Evolutionary conservation across 2,113 vertebrate genomes (phyloP).

Genomic region (Gavia stellata): DNA sequence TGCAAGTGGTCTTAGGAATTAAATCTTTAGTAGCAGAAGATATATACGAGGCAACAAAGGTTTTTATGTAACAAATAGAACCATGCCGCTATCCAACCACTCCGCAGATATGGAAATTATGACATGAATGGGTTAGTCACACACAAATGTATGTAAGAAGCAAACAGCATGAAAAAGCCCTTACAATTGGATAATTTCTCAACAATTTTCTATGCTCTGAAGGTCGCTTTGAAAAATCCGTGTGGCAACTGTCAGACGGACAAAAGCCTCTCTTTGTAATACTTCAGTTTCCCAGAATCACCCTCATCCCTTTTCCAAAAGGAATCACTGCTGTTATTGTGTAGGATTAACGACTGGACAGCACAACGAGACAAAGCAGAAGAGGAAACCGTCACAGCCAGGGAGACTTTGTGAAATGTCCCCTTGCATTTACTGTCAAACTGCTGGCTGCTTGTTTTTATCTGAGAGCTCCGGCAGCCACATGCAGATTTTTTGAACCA

Average conservation of each 20-base stretch:
- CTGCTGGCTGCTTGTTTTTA: neutral
- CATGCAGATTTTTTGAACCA: neutral
- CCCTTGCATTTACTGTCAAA: neutral
- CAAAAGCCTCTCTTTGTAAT: slow-evolving; percentile 11
- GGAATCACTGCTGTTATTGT: neutral
- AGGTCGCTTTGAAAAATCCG: slow-evolving; percentile 31
- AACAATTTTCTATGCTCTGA: slow-evolving; percentile 15
- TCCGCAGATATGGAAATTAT: neutral
- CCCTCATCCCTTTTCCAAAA: neutral
- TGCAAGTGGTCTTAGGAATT: neutral
- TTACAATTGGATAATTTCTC: slow-evolving; percentile 18
- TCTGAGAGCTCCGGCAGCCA: neutral
- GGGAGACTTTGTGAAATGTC: neutral
- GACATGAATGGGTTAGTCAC: neutral
- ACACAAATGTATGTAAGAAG: neutral
- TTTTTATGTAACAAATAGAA: neutral
- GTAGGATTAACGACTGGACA: neutral
- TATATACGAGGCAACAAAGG: neutral
- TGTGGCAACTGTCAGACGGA: slow-evolving; percentile 10
- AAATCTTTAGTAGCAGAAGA: neutral
- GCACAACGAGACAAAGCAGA: neutral
- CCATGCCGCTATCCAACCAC: neutral
- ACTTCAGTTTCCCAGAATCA: neutral
- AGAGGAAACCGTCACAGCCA: neutral
- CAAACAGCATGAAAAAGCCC: neutral